phyloP scores from a whole-genome alignment of 2,113 vertebrate species.

The Dromiciops gliroides region DNA sequence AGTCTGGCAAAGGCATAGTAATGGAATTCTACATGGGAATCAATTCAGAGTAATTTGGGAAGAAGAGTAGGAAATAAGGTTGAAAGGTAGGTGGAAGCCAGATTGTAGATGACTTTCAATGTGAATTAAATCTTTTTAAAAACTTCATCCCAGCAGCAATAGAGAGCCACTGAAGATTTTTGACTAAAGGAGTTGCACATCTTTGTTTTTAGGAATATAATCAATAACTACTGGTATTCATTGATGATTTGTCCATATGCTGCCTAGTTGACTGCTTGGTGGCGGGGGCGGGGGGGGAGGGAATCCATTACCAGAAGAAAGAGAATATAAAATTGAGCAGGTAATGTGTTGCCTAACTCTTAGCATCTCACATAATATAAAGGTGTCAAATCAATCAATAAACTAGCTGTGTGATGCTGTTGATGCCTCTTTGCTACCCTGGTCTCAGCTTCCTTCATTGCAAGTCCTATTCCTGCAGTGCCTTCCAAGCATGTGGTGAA shows the following conservation, averaged over 20 bases:
- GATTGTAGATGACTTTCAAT: not conserved
- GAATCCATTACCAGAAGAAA: not conserved
- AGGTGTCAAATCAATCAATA: not conserved
- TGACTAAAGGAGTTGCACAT: not conserved
- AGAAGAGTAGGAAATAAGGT: not conserved
- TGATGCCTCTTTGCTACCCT: not conserved
- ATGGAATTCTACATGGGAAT: not conserved
- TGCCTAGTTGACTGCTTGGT: not conserved
- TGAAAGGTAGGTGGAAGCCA: not conserved
- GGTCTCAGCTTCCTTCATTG: constrained; percentile 8
- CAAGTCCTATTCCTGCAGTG: not conserved
- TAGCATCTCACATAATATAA: not conserved
- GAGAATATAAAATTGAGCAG: not conserved
- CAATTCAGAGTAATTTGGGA: not conserved
- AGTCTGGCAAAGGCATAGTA: not conserved
- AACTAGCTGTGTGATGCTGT: not conserved
- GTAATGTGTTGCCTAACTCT: not conserved
- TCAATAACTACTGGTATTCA: not conserved
- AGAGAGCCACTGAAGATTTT: not conserved
- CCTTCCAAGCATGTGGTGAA: constrained; percentile 39
- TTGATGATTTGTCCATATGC: not conserved
- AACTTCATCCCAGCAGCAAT: not conserved
- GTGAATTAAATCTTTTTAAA: not conserved
- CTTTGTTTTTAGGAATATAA: not conserved
- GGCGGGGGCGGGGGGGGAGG: too few species aligned